A percentile compares a stretch with the other conserved stretches of the same genome.
Conservation (phyloP, 2,113 vertebrate species). For the Lanius collurio region DNA sequence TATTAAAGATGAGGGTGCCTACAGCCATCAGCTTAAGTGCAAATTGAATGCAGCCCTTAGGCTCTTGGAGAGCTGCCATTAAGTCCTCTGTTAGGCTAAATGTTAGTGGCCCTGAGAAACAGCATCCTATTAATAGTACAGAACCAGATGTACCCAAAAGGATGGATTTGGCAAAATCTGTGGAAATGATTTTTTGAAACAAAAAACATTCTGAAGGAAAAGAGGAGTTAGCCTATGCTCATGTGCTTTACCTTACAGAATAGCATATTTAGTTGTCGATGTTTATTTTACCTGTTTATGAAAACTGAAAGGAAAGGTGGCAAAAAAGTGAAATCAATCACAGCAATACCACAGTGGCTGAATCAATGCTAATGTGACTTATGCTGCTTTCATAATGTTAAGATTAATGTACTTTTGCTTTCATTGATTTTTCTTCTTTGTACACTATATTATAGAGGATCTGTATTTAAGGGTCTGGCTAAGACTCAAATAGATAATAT, state of each 20-base stretch:
- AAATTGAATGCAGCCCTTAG: constrained; percentile 42
- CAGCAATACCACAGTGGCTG: not conserved
- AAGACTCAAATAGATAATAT: not conserved
- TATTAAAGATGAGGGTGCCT: constrained; percentile 23
- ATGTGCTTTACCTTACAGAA: not conserved
- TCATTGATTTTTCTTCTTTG: constrained; percentile 23
- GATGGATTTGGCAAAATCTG: not conserved
- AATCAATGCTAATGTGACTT: constrained; percentile 23
- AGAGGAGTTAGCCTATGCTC: not conserved
- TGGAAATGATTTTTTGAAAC: not conserved
- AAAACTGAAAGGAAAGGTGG: not conserved
- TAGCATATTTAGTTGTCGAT: not conserved
- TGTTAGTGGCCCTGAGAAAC: constrained; percentile 24
- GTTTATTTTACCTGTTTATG: not conserved
- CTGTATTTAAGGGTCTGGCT: not conserved
- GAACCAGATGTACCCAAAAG: constrained; percentile 40
- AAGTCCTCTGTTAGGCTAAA: constrained; percentile 16
- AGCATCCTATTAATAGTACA: not conserved
- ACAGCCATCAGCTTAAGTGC: constrained; percentile 21
- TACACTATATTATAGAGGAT: not conserved
- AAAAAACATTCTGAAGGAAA: not conserved
- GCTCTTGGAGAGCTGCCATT: constrained; percentile 33
- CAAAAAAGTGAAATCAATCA: not conserved
- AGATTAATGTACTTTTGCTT: constrained; percentile 16
- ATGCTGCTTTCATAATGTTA: constrained; percentile 2